These are phyloP conservation scores for Campylorhamphus procurvoides DNA, from an alignment of 2,113 vertebrate species.

Conservation along the genomic window DNA sequence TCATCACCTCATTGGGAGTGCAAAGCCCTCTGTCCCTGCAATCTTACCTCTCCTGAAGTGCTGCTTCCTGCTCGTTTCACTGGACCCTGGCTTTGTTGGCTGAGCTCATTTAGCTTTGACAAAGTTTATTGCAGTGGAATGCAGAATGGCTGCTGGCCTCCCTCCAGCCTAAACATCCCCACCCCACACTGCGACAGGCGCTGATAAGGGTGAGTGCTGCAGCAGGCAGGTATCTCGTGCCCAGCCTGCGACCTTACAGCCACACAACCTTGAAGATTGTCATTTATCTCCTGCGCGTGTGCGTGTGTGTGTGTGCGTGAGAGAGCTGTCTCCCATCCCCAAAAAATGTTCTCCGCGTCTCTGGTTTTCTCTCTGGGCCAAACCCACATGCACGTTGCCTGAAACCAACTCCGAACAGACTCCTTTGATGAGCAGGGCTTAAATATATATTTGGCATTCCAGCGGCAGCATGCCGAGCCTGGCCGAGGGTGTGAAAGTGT, in stretches of 20 bases:
- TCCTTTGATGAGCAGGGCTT: constrained; percentile 70
- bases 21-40: not conserved
- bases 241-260: constrained; percentile 31
- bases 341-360: constrained; percentile 48
- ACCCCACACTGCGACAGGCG: constrained; percentile 37
- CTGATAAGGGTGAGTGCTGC: constrained; percentile 57
- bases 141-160: constrained; percentile 58
- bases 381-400: constrained; percentile 69
- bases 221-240: constrained; percentile 42
- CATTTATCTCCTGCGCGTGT: not conserved
- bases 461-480: constrained; percentile 31
- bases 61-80: constrained; percentile 24
- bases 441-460: constrained; percentile 72
- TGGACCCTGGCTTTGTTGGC: constrained; percentile 25
- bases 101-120: constrained; percentile 37
- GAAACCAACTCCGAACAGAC: constrained; percentile 58
- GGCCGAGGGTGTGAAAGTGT: constrained; percentile 74
- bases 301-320: not conserved
- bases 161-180: constrained; percentile 68
- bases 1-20: not conserved
- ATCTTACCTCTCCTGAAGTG: not conserved
- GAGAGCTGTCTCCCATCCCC: not conserved
- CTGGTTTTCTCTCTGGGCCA: constrained; percentile 58
- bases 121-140: constrained; percentile 48
- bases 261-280: constrained; percentile 44